A percentile compares a stretch with the other conserved stretches of the same genome.
phyloP scores from a whole-genome alignment of 2,113 vertebrate species.

The Tychaedon coryphoeus region DNA sequence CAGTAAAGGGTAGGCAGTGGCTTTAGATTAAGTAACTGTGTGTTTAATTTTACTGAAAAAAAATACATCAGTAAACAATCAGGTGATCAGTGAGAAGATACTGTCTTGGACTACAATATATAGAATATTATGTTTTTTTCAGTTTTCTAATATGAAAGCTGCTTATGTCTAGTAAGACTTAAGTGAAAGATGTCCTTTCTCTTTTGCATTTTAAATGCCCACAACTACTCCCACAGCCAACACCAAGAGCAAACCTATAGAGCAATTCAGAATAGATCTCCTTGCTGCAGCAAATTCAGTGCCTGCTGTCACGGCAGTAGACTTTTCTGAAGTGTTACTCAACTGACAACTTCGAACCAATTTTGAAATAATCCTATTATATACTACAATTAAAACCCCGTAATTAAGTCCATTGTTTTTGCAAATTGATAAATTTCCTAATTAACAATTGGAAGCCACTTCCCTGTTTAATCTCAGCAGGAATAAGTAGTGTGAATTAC shows the following conservation, averaged over 20 bases:
- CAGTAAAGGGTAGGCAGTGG: background rate
- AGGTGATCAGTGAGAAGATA: background rate
- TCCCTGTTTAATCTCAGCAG: background rate
- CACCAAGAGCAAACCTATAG: background rate
- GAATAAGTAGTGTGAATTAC: background rate
- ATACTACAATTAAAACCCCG: background rate
- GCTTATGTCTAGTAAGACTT: background rate
- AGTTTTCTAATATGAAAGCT: background rate
- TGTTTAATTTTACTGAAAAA: background rate
- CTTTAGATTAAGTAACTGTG: background rate
- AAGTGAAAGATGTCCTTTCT: background rate
- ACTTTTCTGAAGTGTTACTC: background rate
- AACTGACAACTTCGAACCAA: background rate
- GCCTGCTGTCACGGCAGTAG: background rate
- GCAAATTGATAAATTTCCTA: background rate
- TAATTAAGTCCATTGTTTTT: background rate
- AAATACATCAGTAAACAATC: background rate
- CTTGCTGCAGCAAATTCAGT: background rate
- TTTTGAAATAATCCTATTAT: background rate
- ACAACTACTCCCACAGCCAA: background rate
- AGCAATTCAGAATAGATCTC: constrained; percentile 2
- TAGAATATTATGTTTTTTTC: background rate
- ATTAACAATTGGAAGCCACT: background rate
- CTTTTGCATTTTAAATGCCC: constrained; percentile 12
- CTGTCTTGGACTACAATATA: background rate